Evolutionary conservation across 1,140 invertebrate species (phyloP), one percentile per base, ranked within the genome.

Genomic region (Solenopsis fugax): DNA sequence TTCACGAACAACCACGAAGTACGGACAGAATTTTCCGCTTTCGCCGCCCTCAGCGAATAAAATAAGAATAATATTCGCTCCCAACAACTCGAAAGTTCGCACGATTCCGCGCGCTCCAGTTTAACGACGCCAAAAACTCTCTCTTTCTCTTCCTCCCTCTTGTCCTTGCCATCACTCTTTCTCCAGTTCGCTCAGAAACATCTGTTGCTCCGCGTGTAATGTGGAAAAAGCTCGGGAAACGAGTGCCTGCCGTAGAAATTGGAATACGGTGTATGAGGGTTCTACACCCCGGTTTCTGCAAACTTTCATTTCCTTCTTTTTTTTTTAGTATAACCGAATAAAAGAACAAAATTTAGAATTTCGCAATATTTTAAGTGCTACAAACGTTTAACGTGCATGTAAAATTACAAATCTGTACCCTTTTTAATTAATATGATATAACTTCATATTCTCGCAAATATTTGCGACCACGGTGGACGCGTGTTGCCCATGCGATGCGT

Each of bases 31-130:
- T 85, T 65, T 78, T 85, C 60, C 60, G 50, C 58, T 78, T 75
- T 76, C 29, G 48, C 37, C 73, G 34, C 41, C 60, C 45, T 77
- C 48, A 34, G 54, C 56, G 58, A 76, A 85, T 75, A 77, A 76
- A 78, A 77, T 76, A 85, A 84, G 80, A 84, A 84, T 84, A 84
- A 84, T 84, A 84, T 75, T 84, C 80, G 69, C 24, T 48, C 48
- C 37, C 69, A 62, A 84, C 69, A 75, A 84, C 41, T 75, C 69
- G 12, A 75, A 81, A 84, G 80, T 84, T 84, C 54, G 69, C 69
- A 75, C 54, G 54, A 29, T 18, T 18, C 54, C 18, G 54, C 64
- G 64, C 80, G 67, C 54, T 82, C 9, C 69, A 60, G 54, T 75
- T 84, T 84, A 84, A 84, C 54, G 29, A n/a, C 41, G 21, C 80